Evolutionary conservation across 2,888 invertebrate species (phyloP), one percentile per base, ranked within the genome.

Genomic region (Ichneumoninae sp.): DNA sequence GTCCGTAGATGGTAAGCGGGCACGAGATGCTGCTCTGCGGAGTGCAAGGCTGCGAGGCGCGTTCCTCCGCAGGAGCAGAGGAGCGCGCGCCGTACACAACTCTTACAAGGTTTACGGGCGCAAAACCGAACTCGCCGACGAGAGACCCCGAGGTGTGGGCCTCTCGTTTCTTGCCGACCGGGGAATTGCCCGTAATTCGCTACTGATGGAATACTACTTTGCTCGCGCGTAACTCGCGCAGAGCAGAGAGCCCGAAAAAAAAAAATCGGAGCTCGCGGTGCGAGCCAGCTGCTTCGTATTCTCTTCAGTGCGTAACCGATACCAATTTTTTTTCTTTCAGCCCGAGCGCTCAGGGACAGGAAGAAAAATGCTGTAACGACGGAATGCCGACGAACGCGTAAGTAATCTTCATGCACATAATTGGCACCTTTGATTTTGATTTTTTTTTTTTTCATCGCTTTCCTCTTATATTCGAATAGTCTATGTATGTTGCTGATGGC

Each of bases 161-260:
- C 44, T 19, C 47, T 40, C 62, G 72, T 62, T 76, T 82, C 22
- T 71, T 71, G 68, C 60, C 52, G 54, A 75, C 80, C 62, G 22
- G 66, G 44, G 80, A 84, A 86, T 86, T 87, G 85, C 81, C 68
- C 69, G 84, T 86, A 87, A 87, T 87, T 87, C 84, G 79, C 83
- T 79, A 86, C 87, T 86, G 86, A 87, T 87, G 87, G 85, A 87
- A 87, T 87, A 84, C 78, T 84, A 85, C 81, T 86, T 86, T 87
- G 82, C 79, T 82, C 78, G 69, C 74, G 81, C 81, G 84, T 84
- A 84, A 84, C 84, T 84, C 81, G 84, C 74, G 54, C 81, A 50
- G 65, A 69, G 33, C 62, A 19, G 62, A 72, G 68, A 13, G 33
- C 62, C n/a, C 33, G 60, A 60, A 60, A 26, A 60, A 26, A 60